These are phyloP conservation scores for Vidua chalybeata DNA, from an alignment of 2,113 vertebrate genomes.

Conservation along the genomic window DNA sequence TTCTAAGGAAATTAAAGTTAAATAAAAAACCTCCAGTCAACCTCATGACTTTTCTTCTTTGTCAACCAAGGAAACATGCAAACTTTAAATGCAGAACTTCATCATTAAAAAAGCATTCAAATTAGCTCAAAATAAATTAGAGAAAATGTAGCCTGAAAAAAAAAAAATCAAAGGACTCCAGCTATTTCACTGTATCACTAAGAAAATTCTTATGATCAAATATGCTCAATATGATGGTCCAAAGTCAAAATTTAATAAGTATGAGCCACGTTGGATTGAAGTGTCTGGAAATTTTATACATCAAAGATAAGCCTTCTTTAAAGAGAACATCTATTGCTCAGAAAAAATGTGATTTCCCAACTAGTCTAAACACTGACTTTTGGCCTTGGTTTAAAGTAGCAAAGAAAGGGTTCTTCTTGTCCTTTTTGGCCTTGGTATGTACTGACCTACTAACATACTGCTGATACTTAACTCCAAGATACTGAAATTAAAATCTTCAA, in stretches of 20 bases:
- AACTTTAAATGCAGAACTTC: not conserved
- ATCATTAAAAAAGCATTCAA: not conserved
- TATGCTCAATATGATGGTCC: not conserved
- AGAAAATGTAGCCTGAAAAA: not conserved
- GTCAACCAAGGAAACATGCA: not conserved
- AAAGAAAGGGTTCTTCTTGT: not conserved
- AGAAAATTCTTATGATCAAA: not conserved
- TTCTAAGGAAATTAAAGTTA: not conserved
- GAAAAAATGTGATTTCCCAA: not conserved
- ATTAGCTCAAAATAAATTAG: not conserved
- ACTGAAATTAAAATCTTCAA: not conserved
- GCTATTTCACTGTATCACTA: not conserved
- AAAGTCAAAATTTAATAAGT: not conserved
- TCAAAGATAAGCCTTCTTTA: not conserved
- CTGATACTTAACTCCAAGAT: not conserved
- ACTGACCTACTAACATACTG: not conserved
- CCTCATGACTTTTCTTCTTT: not conserved
- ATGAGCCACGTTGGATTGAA: not conserved
- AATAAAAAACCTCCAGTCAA: not conserved
- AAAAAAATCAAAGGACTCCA: not conserved
- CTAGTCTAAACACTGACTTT: not conserved
- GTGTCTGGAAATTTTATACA: not conserved
- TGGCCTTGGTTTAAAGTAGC: not conserved
- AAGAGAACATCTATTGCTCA: not conserved
- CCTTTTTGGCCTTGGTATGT: not conserved